Base-by-base conservation (phyloP, 1,140 invertebrate species). In the Drosophila ficusphila region DNA sequence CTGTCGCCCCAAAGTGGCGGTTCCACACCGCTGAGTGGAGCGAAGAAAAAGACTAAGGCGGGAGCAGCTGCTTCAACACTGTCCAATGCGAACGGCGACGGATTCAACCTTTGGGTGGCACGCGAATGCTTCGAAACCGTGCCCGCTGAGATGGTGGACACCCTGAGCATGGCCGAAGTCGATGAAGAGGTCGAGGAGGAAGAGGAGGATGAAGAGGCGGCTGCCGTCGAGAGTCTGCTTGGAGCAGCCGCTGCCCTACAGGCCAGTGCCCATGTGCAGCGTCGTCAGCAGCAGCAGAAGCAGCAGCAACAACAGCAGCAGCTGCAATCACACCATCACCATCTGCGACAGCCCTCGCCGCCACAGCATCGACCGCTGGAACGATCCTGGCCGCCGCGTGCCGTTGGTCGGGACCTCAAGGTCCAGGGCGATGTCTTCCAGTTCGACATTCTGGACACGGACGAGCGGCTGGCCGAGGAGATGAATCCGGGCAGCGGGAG, bases 371-470 rank as follows among this genome's bases (percentile, higher is more conserved):
- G 93, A 31, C 93, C 93, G 1, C 79, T 94, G 46, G 93, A 94
- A 62, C 91, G 94, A 54, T 93, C 92, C 3, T 93, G 94, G 83
- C 93, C 93, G 25, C 92, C 93, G n/a, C 89, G 89, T 11, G 89
- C 77, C 2, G 14, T 78, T 6, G 83, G 85, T 1, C 60, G 85
- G 12, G 83, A 81, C 46, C 44, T 76, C 0, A 90, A 91, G 54
- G 92, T 93, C 47, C 93, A 93, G 11, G 94, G 95, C 82, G 95
- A 95, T 83, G 94, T 93, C 65, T 96, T 96, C 79, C 93, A 93
- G 73, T 95, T 96, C 83, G 95, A 96, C 82, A 94, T 96, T 36
- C 93, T 95, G 7, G 95, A 95, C 76, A 95, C 94, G 9, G 95
- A 95, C 71, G 95, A 95, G 46, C 71, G 77, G 1, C 41, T 89